Evolutionary conservation across 1,140 invertebrate species (phyloP).

Genomic region (Orchesella cincta): DNA sequence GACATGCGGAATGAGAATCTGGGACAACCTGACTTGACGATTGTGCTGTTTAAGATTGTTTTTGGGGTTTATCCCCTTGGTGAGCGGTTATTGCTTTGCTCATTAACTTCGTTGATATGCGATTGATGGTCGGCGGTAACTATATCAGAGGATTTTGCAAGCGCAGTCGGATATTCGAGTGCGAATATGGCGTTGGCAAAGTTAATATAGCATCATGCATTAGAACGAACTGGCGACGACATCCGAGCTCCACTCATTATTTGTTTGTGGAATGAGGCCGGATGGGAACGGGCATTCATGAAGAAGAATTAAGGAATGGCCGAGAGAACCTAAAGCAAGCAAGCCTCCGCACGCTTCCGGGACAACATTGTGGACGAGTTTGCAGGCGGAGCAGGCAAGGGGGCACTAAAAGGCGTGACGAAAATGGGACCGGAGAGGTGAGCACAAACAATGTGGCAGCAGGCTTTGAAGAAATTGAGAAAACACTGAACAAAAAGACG

Average conservation of each 20-base stretch:
- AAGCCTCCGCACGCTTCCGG: too few relatives aligned
- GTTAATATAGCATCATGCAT: constrained; percentile 97
- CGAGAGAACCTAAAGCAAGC: neutral
- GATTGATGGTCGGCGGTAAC: constrained; percentile 99
- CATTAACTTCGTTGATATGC: constrained; percentile 97
- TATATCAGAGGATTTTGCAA: constrained; percentile 95
- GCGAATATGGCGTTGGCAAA: constrained; percentile 99
- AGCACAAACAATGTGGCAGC: constrained; percentile 5
- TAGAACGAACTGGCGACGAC: constrained; percentile 92
- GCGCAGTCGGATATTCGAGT: constrained; percentile 99
- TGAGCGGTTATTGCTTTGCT: constrained; percentile 94
- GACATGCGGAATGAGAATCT: constrained; percentile 56
- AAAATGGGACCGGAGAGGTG: neutral
- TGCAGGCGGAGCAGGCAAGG: neutral
- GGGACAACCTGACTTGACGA: constrained; percentile 59
- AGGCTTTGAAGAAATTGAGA: too few relatives aligned
- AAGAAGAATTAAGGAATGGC: neutral
- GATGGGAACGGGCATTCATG: constrained; percentile 78
- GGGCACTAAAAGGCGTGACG: neutral
- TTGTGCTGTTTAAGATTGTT: constrained; percentile 60
- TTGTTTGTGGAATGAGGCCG: constrained; percentile 91
- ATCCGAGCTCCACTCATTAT: constrained; percentile 93
- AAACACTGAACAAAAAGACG: too few relatives aligned
- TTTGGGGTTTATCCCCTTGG: constrained; percentile 96
- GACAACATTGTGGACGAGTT: neutral